Evolutionary conservation across 2,888 invertebrate genomes (phyloP).

Genomic region (Cryptocephalus moraei): DNA sequence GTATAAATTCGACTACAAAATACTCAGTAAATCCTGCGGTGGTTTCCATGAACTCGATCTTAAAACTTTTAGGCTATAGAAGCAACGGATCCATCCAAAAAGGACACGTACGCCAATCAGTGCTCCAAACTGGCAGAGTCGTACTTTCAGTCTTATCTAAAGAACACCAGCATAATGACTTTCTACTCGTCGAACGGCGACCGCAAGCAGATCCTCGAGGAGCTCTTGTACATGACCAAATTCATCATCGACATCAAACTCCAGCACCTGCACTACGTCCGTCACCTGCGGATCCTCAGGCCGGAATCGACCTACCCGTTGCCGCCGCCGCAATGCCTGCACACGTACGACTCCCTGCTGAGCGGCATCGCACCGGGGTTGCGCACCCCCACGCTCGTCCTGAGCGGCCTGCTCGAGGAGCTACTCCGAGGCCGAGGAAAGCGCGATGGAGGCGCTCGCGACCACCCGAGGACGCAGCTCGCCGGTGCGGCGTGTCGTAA

Average conservation of each 20-base stretch:
- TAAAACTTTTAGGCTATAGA: too few species aligned
- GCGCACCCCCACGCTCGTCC: constrained; percentile 14
- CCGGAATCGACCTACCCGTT: constrained; percentile 3
- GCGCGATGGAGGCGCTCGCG: too few species aligned
- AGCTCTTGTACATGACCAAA: constrained; percentile 16
- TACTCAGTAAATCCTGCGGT: too few species aligned
- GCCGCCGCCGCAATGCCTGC: constrained; percentile 12
- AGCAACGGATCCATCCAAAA: too few species aligned
- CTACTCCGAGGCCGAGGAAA: not conserved
- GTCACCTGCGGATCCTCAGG: constrained; percentile 13
- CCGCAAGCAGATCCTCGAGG: constrained; percentile 11
- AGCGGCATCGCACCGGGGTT: constrained; percentile 17
- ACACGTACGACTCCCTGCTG: constrained; percentile 16
- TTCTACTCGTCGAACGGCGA: constrained; percentile 5
- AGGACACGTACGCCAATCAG: too few species aligned
- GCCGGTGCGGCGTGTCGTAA: too few species aligned
- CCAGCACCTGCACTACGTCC: constrained; percentile 22
- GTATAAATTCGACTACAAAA: too few species aligned
- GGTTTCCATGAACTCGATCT: too few species aligned
- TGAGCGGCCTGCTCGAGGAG: constrained; percentile 19
- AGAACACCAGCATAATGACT: constrained; percentile 21
- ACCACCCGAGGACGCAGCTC: too few species aligned
- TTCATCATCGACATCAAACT: constrained; percentile 21
- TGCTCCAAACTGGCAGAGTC: constrained; percentile 4
- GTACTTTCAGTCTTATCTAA: constrained; percentile 6